A percentile compares a stretch with the other conserved stretches of the same genome.
Conservation (phyloP, 2,113 vertebrate genomes). For the Thunnus maccoyii region DNA sequence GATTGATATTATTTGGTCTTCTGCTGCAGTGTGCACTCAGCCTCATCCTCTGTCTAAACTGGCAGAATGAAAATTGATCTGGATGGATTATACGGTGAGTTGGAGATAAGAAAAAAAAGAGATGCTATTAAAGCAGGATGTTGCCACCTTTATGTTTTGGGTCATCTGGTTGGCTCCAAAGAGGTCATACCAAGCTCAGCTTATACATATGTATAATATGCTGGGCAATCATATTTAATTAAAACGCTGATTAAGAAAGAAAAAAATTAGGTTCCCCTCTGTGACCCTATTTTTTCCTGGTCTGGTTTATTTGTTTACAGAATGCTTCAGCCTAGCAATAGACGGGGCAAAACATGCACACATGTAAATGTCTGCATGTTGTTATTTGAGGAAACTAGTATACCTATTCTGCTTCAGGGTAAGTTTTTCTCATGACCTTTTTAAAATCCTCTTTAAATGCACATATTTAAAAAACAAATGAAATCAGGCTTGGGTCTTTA, state of each 20-base stretch:
- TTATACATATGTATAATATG: too few species aligned
- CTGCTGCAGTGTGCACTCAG: slow-evolving; percentile 49
- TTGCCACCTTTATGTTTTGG: slow-evolving; percentile 24
- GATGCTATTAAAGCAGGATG: slow-evolving; percentile 30
- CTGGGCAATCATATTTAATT: neutral
- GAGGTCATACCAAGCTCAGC: neutral
- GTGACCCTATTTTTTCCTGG: neutral
- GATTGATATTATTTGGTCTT: slow-evolving; percentile 70
- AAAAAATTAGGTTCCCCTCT: neutral
- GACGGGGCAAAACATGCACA: slow-evolving; percentile 4
- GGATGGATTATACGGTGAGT: slow-evolving; percentile 39
- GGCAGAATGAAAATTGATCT: slow-evolving; percentile 62
- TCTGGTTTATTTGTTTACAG: neutral
- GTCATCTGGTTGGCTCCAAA: neutral
- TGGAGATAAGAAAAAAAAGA: slow-evolving; percentile 32
- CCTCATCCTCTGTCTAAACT: slow-evolving; percentile 52
- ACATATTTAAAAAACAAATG: slow-evolving; percentile 73
- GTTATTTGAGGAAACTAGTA: slow-evolving; percentile 42
- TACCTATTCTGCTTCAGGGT: slow-evolving; percentile 31
- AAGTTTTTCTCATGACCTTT: slow-evolving; percentile 65
- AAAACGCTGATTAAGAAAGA: slow-evolving; percentile 12
- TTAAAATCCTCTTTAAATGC: slow-evolving; percentile 71
- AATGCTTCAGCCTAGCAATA: neutral
- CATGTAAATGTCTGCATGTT: slow-evolving; percentile 35
- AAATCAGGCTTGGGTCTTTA: slow-evolving; percentile 43